phyloP scores from a whole-genome alignment of 2,888 invertebrate genomes.

The Suillia variegata region DNA sequence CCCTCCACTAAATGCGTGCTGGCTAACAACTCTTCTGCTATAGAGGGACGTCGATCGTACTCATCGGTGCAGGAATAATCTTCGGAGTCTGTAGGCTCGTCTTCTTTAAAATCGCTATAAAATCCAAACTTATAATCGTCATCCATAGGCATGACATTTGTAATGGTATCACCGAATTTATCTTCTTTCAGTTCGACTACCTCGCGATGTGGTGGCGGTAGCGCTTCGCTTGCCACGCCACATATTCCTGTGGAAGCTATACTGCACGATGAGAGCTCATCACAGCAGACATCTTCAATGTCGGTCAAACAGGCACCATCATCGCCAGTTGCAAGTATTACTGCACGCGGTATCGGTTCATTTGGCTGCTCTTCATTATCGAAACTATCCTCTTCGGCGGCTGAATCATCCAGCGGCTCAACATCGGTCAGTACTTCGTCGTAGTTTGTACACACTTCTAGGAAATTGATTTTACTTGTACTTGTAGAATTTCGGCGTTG shows the following conservation, averaged over 20 bases:
- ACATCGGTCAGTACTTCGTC: conserved; percentile 62
- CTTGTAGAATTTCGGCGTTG: conserved; percentile 36
- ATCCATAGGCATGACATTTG: conserved; percentile 62
- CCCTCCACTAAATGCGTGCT: conserved; percentile 39
- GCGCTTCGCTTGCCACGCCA: conserved; percentile 28
- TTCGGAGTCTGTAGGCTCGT: conserved; percentile 59
- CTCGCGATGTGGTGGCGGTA: conserved; percentile 63
- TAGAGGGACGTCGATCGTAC: conserved; percentile 30
- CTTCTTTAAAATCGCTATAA: conserved; percentile 53
- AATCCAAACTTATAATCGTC: conserved; percentile 54
- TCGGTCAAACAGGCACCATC: conserved; percentile 57
- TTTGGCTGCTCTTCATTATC: conserved; percentile 52
- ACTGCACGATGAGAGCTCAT: conserved; percentile 38
- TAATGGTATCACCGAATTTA: conserved; percentile 59
- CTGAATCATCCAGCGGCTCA: conserved; percentile 61
- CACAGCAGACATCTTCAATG: conserved; percentile 54
- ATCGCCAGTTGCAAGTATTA: conserved; percentile 48
- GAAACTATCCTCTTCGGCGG: conserved; percentile 46
- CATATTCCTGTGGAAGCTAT: conserved; percentile 19
- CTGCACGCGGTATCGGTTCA: conserved; percentile 50
- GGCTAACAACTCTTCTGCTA: conserved; percentile 33
- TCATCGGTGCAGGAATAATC: conserved; percentile 56
- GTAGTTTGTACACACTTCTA: conserved; percentile 36
- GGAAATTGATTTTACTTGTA: conserved; percentile 31
- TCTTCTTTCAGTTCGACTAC: conserved; percentile 61